Evolutionary conservation across 2,797 vertebrate genomes (phyloP).

Genomic region (Danio aesculapii): DNA sequence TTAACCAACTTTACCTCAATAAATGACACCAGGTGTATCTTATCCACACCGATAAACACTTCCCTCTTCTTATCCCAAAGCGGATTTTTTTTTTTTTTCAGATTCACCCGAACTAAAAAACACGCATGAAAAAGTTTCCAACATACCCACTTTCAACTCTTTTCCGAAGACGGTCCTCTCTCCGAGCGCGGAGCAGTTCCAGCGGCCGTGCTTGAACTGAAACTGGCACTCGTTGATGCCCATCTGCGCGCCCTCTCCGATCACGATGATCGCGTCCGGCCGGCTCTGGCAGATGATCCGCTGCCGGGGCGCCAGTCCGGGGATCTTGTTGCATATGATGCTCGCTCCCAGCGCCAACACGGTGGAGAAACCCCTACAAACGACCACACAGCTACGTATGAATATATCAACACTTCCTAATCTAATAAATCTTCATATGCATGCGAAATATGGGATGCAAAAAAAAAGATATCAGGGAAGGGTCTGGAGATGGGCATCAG

Average conservation of each 20-base stretch:
- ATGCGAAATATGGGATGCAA: not conserved
- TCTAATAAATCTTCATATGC: not conserved
- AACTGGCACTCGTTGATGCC: slow-evolving; percentile 99
- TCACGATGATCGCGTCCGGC: slow-evolving; percentile 98
- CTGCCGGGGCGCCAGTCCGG: slow-evolving; percentile 95
- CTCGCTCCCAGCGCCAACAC: slow-evolving; percentile 97
- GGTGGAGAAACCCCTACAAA: slow-evolving; percentile 92
- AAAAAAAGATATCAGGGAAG: not conserved
- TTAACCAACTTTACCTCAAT: too few species aligned
- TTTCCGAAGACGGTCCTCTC: slow-evolving; percentile 98
- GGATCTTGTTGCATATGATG: slow-evolving; percentile 99
- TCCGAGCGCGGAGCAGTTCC: slow-evolving; percentile 98
- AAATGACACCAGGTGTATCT: not conserved
- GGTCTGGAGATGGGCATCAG: too few species aligned
- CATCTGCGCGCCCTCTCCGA: slow-evolving; percentile 98
- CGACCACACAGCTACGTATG: not conserved
- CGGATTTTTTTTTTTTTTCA: too few species aligned
- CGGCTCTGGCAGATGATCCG: slow-evolving; percentile 99
- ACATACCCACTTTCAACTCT: slow-evolving; percentile 99
- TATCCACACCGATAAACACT: slow-evolving; percentile 7
- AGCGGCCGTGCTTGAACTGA: slow-evolving; percentile 95
- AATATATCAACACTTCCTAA: not conserved
- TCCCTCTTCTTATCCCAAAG: not conserved
- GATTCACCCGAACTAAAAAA: not conserved
- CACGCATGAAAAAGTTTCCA: slow-evolving; percentile 60